Conservation (phyloP, 2,797 vertebrate species). For the Peromyscus attwateri region DNA sequence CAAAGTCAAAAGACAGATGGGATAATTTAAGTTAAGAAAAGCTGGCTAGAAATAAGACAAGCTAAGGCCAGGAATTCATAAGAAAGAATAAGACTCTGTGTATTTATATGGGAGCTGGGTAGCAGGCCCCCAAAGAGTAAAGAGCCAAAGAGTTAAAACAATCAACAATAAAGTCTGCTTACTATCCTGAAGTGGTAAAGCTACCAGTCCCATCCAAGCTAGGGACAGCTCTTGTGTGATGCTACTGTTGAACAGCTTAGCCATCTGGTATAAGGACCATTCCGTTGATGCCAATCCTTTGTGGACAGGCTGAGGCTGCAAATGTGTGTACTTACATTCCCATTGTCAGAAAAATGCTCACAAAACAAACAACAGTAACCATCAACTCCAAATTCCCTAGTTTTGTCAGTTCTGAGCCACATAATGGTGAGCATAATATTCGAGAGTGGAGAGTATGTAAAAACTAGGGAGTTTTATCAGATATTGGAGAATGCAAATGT, state of each 20-base stretch:
- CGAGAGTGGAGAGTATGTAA: not conserved
- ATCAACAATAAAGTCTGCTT: conserved; percentile 28
- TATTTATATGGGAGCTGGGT: not conserved
- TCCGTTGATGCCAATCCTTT: conserved; percentile 45
- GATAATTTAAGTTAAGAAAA: not conserved
- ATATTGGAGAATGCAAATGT: not conserved
- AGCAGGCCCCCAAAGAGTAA: not conserved
- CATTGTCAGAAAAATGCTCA: conserved; percentile 45
- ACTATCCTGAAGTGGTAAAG: conserved; percentile 53
- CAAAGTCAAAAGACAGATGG: not conserved
- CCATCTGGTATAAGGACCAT: conserved; percentile 45
- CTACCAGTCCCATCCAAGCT: not conserved
- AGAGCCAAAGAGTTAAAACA: not conserved
- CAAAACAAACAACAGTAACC: not conserved
- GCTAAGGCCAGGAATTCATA: not conserved
- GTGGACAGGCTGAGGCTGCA: conserved; percentile 18
- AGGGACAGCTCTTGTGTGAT: conserved; percentile 24
- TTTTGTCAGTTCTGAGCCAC: not conserved
- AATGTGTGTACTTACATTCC: not conserved
- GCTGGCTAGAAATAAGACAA: not conserved
- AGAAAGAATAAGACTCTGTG: not conserved
- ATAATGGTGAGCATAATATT: not conserved
- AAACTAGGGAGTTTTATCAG: not conserved
- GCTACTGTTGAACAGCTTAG: not conserved
- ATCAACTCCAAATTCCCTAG: not conserved